A percentile compares a stretch with the other conserved stretches of the same genome.
These are phyloP conservation scores for Tyrophagus putrescentiae DNA, from an alignment of 1,140 invertebrate species.

Conservation along the genomic window DNA sequence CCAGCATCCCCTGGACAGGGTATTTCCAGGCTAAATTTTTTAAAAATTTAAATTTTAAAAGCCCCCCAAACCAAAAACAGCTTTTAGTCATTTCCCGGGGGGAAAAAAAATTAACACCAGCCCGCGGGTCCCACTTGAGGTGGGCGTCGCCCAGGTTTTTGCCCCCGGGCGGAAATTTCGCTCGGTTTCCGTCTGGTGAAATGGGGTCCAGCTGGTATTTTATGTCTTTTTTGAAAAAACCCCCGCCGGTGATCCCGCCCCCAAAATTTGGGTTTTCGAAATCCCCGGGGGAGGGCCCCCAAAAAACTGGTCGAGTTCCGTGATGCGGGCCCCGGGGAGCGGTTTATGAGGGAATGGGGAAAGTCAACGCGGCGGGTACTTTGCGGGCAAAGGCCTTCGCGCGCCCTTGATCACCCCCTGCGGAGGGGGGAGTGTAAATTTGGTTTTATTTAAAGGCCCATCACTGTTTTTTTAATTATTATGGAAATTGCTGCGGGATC, in stretches of 20 bases:
- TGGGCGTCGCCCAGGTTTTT: constrained; percentile 40
- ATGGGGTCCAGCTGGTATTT: constrained; percentile 33
- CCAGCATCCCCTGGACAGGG: constrained; percentile 64
- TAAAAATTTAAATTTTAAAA: too few relatives aligned
- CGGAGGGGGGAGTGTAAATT: too few relatives aligned
- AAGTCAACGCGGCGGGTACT: constrained; percentile 36
- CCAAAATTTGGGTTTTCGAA: constrained; percentile 41
- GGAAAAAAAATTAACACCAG: constrained; percentile 61
- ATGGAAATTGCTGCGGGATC: too few relatives aligned
- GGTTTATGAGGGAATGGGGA: constrained; percentile 60
- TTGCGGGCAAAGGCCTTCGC: constrained; percentile 30
- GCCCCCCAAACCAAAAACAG: too few relatives aligned
- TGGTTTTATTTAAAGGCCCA: too few relatives aligned
- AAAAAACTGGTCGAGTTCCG: constrained; percentile 58
- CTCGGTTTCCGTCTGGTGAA: constrained; percentile 33
- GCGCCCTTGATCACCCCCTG: too few relatives aligned
- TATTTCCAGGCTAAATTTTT: constrained; percentile 99
- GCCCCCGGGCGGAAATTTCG: constrained; percentile 36
- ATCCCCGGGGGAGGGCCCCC: constrained; percentile 57
- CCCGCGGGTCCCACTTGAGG: constrained; percentile 50
- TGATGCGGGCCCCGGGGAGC: constrained; percentile 51
- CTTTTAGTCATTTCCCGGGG: too few relatives aligned
- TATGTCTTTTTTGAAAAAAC: constrained; percentile 32
- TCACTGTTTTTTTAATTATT: too few relatives aligned
- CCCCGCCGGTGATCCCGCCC: constrained; percentile 33